Percentiles rank a stretch among this genome's conserved stretches.
phyloP scores from a whole-genome alignment of 1,140 invertebrate species.

The Pogonognathellus flavescens region DNA sequence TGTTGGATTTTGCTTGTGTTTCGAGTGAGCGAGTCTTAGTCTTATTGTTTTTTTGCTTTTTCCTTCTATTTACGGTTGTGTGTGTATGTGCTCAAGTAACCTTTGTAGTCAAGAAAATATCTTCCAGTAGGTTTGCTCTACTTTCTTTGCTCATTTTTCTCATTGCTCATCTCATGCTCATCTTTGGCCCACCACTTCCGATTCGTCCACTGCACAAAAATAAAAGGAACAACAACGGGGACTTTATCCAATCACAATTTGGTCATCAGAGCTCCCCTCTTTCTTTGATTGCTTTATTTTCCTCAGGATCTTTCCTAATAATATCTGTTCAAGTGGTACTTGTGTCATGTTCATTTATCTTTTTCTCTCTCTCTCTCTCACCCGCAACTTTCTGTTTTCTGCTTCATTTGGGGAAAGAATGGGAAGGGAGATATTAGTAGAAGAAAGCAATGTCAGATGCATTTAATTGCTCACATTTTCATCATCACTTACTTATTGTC shows the following conservation, averaged over 20 bases:
- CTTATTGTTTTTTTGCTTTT: slow-evolving; percentile 26
- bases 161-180: neutral
- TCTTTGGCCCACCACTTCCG: neutral
- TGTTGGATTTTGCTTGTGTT: slow-evolving; percentile 2
- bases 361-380: neutral
- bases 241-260: slow-evolving; percentile 49
- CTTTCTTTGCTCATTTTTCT: slow-evolving; percentile 44
- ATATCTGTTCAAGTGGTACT: slow-evolving; percentile 19
- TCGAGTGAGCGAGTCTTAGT: neutral
- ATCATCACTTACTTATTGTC: neutral
- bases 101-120: slow-evolving; percentile 21
- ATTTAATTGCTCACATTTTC: too few relatives aligned
- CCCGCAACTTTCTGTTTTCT: neutral
- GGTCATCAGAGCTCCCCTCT: slow-evolving; percentile 41
- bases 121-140: slow-evolving; percentile 1
- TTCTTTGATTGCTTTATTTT: slow-evolving; percentile 49
- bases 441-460: neutral
- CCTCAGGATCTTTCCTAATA: slow-evolving; percentile 41
- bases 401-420: slow-evolving; percentile 8
- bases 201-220: slow-evolving; percentile 10
- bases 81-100: neutral
- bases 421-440: neutral
- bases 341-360: neutral
- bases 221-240: slow-evolving; percentile 17
- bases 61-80: neutral